phyloP scores from a whole-genome alignment of 2,113 vertebrate species.

The Apistogramma diplotaenia region DNA sequence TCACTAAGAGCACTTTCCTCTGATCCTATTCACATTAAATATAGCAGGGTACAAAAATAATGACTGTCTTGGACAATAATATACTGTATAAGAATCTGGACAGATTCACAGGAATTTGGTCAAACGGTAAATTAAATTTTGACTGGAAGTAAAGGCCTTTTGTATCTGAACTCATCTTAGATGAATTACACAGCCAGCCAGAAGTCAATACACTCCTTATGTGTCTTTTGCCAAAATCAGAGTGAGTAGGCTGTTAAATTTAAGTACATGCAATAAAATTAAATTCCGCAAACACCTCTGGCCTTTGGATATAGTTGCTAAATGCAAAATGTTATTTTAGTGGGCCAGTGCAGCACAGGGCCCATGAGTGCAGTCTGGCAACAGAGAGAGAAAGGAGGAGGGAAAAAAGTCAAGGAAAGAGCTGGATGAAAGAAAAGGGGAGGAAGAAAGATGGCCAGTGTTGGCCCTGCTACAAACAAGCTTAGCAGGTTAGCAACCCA shows the following conservation, averaged over 20 bases:
- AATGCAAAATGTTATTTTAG: constrained; percentile 54
- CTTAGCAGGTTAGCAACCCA: constrained; percentile 51
- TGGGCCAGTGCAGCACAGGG: constrained; percentile 50
- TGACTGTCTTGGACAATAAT: too few relatives aligned
- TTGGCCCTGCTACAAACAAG: constrained; percentile 40
- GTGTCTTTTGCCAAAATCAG: background rate
- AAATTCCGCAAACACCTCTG: constrained; percentile 6
- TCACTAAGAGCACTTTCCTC: too few relatives aligned
- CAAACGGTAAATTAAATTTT: background rate
- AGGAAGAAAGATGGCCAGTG: constrained; percentile 28
- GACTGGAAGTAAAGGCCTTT: background rate
- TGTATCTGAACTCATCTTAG: background rate
- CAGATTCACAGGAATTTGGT: background rate
- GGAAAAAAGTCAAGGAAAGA: constrained; percentile 16
- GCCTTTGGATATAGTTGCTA: constrained; percentile 14
- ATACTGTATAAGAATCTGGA: background rate
- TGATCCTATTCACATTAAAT: too few relatives aligned
- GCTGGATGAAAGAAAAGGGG: background rate
- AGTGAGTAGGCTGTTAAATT: constrained; percentile 1
- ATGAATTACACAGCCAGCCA: background rate
- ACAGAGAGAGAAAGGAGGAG: background rate
- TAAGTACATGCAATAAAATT: constrained; percentile 1
- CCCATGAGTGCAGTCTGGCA: constrained; percentile 43
- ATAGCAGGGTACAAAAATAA: too few relatives aligned
- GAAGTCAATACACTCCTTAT: background rate